Percentiles rank a stretch among this genome's conserved stretches.
Conservation (phyloP, 1,140 invertebrate species). For the Drosophila navojoa region DNA sequence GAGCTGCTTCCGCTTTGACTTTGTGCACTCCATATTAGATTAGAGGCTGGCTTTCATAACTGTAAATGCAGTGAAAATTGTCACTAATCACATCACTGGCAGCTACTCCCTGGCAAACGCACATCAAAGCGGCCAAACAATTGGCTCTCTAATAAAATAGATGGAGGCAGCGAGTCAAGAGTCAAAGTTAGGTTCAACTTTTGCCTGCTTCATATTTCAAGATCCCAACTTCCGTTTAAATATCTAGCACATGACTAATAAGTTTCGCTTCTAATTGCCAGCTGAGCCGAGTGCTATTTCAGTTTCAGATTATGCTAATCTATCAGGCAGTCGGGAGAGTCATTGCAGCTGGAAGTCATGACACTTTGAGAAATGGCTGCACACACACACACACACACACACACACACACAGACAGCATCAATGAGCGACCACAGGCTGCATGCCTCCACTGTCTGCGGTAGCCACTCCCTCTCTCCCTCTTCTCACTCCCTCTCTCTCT, state of each 20-base stretch:
- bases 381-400: too few relatives aligned
- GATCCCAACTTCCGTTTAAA: not conserved
- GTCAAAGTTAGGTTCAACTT: not conserved
- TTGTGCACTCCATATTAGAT: constrained; percentile 25
- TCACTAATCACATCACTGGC: constrained; percentile 34
- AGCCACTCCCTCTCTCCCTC: not conserved
- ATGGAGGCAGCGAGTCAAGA: not conserved
- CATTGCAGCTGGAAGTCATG: constrained; percentile 13
- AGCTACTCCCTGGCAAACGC: constrained; percentile 8
- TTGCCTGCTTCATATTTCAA: not conserved
- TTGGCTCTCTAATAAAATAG: not conserved
- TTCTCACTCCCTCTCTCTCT: too few relatives aligned
- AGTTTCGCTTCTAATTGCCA: constrained; percentile 31
- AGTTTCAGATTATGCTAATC: constrained; percentile 41
- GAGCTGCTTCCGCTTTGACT: constrained; percentile 14
- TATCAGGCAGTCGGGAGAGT: constrained; percentile 8
- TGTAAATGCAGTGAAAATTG: constrained; percentile 33
- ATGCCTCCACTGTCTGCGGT: constrained; percentile 5
- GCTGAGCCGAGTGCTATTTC: not conserved
- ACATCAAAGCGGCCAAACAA: constrained; percentile 31
- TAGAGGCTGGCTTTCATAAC: constrained; percentile 34
- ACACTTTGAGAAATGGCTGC: constrained; percentile 45
- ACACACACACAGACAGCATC: not conserved
- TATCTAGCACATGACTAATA: constrained; percentile 6
- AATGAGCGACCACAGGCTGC: not conserved